Conservation (phyloP, 2,797 vertebrate species). For the Acropternis orthonyx region DNA sequence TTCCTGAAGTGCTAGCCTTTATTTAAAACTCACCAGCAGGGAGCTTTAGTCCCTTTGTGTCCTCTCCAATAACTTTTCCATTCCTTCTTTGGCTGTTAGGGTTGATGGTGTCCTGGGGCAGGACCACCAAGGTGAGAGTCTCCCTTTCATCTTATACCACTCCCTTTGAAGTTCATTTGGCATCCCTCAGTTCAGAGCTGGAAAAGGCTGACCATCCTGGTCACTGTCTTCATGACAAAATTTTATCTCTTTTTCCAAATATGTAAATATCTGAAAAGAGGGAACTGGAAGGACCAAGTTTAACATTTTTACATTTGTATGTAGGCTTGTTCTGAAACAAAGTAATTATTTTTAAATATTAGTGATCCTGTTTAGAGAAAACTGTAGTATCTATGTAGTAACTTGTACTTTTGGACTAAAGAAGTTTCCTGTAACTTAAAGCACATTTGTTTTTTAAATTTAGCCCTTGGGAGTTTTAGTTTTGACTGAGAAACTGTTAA, state of each 20-base stretch:
- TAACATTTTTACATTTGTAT: background rate
- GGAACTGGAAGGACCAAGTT: background rate
- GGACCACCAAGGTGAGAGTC: background rate
- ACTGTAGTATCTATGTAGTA: background rate
- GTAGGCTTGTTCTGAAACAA: background rate
- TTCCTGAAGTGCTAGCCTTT: background rate
- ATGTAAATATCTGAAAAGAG: background rate
- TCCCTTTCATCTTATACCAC: background rate
- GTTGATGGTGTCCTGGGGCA: background rate
- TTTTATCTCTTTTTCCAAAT: background rate
- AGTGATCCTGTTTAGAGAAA: background rate
- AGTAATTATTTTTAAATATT: background rate
- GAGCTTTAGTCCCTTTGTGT: background rate
- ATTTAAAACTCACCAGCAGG: background rate
- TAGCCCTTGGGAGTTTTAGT: background rate
- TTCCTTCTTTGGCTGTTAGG: background rate
- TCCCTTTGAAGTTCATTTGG: background rate
- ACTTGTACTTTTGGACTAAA: background rate
- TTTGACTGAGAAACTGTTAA: background rate
- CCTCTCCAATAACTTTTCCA: background rate
- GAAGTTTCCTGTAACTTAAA: background rate
- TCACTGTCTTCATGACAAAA: background rate
- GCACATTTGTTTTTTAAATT: background rate
- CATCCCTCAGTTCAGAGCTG: background rate
- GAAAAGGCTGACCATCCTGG: background rate